phyloP scores from a whole-genome alignment of 1,140 invertebrate species.

The Meloidogyne floridensis region DNA sequence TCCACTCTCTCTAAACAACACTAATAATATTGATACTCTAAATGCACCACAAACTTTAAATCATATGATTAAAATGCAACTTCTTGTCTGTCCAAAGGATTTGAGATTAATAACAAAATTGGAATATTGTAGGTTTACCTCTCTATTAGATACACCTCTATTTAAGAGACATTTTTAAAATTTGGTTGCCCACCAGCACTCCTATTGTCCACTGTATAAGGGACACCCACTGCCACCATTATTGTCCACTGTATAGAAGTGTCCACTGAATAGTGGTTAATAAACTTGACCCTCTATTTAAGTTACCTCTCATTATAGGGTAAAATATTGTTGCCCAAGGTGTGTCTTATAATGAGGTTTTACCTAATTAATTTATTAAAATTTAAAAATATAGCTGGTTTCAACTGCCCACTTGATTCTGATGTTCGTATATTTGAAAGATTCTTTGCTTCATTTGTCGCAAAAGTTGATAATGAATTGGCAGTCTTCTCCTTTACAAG shows the following conservation, averaged over 20 bases:
- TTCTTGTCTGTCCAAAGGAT: conserved; percentile 19
- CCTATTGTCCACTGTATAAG: no score
- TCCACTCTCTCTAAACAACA: neutral
- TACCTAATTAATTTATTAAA: neutral
- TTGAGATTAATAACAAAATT: conserved; percentile 33
- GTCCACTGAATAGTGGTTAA: no score
- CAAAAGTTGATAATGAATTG: conserved; percentile 35
- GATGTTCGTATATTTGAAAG: conserved; percentile 44
- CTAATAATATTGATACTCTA: neutral
- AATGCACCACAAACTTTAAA: neutral
- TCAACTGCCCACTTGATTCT: conserved; percentile 18
- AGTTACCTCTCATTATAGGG: no score
- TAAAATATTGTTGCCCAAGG: no score
- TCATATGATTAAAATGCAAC: neutral
- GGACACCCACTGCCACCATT: no score
- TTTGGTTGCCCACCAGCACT: no score
- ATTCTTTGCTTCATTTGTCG: conserved; percentile 29
- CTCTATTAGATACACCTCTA: no score
- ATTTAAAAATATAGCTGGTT: conserved; percentile 29
- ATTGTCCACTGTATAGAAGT: no score
- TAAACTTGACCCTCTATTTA: no score
- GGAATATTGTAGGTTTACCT: conserved; percentile 30
- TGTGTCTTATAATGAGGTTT: no score
- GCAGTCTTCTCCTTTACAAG: conserved; percentile 40
- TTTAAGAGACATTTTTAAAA: no score